Evolutionary conservation across 2,113 vertebrate genomes (phyloP), one percentile per base, ranked within the genome.

Genomic region (Oncorhynchus tshawytscha): DNA sequence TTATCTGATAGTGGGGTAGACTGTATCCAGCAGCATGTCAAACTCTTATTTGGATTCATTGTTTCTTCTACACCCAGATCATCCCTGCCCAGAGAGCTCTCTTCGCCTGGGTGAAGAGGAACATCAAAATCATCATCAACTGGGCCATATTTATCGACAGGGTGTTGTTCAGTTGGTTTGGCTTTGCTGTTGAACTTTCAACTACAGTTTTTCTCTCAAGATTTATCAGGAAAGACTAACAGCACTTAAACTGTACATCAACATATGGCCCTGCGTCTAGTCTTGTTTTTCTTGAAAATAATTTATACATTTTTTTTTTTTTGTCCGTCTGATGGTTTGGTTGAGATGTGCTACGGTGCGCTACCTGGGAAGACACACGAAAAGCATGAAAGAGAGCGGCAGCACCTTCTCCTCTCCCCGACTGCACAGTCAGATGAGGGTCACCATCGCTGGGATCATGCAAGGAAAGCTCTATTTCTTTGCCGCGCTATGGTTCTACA

Each of bases 41-140:
- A 48, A 62, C 4, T 81, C 29, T 31, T 31, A 76, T 75, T 59
- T 90, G 84, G 79, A 78, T 89, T 20, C 84, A 75, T 72, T 76
- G 87, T 34, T 87, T 75, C 67, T 88, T 79, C 67, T 86, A 71
- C 72, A 65, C 69, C 49, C 77, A 86, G 24, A 86, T 89, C 27
- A 86, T 86, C 22, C 0, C 6, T 82, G 29, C 5, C 16, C 72
- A 70, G 49, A 1, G 1, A 29, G 67, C 78, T 49, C 4, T 45
- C 39, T 9, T 45, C 39, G 8, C 39, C 39, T 45, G 9, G 8
- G 39, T 45, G 39, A 45, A 45, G 39, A 45, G 39, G 39, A 45
- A 45, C 39, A 45, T 45, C 39, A 45, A 45, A 11, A 11, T 11
- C 39, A 2, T 82, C 45, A 84, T 84, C 4, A 87, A 67, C 49